Evolutionary conservation across 1,140 invertebrate species (phyloP), one percentile per base, ranked within the genome.

Genomic region (Rhyzopertha dominica): DNA sequence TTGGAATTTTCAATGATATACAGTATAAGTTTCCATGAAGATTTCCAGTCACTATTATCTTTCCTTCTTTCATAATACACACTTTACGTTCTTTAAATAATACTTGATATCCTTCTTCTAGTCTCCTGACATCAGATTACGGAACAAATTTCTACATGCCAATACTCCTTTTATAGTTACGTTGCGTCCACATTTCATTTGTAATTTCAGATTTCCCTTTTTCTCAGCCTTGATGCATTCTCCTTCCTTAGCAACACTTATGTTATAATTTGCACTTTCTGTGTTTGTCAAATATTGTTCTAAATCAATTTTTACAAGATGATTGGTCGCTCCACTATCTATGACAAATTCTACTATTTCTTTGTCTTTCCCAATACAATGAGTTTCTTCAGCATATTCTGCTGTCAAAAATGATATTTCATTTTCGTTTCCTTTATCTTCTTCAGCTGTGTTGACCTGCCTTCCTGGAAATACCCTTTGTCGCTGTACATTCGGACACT

Each of bases 1-100:
- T 22, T 25, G 12, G 4, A 10, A 42, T 9, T 37, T 23, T 25
- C 12, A 46, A 34, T 20, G 3, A 19, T 29, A 53, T 28, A 29
- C 16, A 30, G 36, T 53, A 49, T 18, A 53, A 38, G 18, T 40
- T 53, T 20, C 35, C 30, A 32, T 37, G 7, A 22, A 38, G 24
- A 13, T 40, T 39, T 24, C 50, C 50, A n/a, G n/a, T n/a, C 26
- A 40, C 19, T 17, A 50, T 22, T 8, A 32, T 46, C 12, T 9
- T 23, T 10, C 25, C 29, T 20, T 44, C 18, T 45, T 20, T 43
- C 12, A 37, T 13, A 17, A 45, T 32, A 19, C 26, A 12, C 8
- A 49, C 28, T 38, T 35, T 13, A 44, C 25, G 44, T 3, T 40
- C 29, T 24, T 46, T 32, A 40, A 46, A 46, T 10, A 30, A 14